phyloP scores from a whole-genome alignment of 1,140 invertebrate genomes.

The Penaeus indicus region DNA sequence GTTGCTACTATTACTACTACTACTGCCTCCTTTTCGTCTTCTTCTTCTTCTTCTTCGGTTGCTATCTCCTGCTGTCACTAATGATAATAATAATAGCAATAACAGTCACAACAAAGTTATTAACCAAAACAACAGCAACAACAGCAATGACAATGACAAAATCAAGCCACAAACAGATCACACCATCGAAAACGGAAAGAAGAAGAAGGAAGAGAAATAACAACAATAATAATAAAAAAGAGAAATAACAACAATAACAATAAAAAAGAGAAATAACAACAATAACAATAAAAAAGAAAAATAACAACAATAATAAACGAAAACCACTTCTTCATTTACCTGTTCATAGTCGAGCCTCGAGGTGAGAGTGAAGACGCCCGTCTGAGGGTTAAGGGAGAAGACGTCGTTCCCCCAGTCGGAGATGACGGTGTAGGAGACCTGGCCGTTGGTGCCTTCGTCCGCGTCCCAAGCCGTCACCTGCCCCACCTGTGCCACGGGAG shows the following conservation, averaged over 20 bases:
- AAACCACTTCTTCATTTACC: slow-evolving; percentile 73
- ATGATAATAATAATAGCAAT: too few species aligned
- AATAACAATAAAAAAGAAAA: neutral
- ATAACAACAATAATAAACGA: neutral
- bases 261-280: neutral
- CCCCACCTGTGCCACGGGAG: slow-evolving; percentile 76
- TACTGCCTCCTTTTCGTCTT: too few species aligned
- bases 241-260: neutral
- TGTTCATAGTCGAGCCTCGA: slow-evolving; percentile 93
- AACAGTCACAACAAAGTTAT: too few species aligned
- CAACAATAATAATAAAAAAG: neutral
- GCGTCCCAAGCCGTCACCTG: slow-evolving; percentile 85
- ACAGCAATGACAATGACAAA: neutral
- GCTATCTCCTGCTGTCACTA: too few species aligned
- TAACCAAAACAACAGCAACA: neutral
- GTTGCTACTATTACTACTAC: too few species aligned
- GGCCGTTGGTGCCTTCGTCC: slow-evolving; percentile 83
- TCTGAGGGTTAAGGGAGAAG: slow-evolving; percentile 91
- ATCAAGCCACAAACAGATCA: too few species aligned
- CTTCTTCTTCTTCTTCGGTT: too few species aligned
- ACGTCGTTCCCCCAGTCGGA: slow-evolving; percentile 95
- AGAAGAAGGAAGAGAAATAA: too few species aligned
- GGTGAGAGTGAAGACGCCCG: slow-evolving; percentile 89
- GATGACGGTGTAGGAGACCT: slow-evolving; percentile 88
- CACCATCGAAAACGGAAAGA: too few species aligned